Conservation (phyloP, 2,113 vertebrate species). For the Varanus komodoensis region DNA sequence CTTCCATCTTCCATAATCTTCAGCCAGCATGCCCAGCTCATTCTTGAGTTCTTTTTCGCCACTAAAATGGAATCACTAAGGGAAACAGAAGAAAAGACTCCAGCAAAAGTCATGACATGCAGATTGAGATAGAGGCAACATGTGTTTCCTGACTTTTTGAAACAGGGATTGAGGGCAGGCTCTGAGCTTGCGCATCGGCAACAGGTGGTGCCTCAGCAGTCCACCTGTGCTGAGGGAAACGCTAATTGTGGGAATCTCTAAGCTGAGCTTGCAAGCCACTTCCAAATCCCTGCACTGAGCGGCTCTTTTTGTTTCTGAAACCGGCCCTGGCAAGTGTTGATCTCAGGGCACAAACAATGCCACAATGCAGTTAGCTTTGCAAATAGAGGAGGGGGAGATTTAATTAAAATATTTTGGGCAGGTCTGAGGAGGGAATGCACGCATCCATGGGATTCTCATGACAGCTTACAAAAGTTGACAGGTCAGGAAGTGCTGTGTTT, state of each 20-base stretch:
- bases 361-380: background rate
- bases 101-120: background rate
- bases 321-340: background rate
- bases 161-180: background rate
- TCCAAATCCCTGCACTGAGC: background rate
- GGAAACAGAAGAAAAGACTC: background rate
- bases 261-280: background rate
- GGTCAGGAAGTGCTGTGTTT: background rate
- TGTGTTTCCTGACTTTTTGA: background rate
- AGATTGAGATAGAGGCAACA: background rate
- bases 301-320: too few species aligned
- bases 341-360: background rate
- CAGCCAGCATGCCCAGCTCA: too few species aligned
- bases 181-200: background rate
- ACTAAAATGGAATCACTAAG: too few species aligned
- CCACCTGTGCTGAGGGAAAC: background rate
- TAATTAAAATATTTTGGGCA: background rate
- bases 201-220: too few species aligned
- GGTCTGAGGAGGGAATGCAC: background rate
- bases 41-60: too few species aligned
- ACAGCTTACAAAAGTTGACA: background rate
- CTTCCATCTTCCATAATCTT: too few species aligned
- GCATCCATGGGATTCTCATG: background rate
- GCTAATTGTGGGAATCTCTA: background rate
- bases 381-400: background rate